Base-by-base conservation (phyloP, 1,140 invertebrate genomes). In the Pseudomyrmex pallidus region DNA sequence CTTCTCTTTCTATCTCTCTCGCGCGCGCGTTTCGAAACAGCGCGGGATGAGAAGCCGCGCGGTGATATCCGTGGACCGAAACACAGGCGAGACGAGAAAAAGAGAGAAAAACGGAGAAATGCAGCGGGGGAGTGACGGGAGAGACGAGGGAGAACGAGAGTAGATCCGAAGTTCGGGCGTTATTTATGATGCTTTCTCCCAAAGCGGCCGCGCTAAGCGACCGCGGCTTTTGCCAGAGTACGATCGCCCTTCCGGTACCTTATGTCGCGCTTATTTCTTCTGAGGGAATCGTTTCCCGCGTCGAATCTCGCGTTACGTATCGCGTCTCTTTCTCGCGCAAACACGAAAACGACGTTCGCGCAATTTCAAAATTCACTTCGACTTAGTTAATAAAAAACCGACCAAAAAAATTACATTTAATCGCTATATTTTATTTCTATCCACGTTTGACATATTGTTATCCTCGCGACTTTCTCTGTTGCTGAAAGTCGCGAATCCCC, bases 101-200 rank as follows among this genome's bases (percentile, higher is more conserved):
- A 87, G 84, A 87, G 74, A 66, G 62, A 78, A 82, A 78, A 61
- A 74, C 35, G 77, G 56, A 52, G 83, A 68, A 54, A 67, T 50
- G 9, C 46, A 35, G 44, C 20, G 15, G 77, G 10, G 66, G 15
- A 62, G 15, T 2, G 62, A 68, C 35, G 25, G 4, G 5, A 35
- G 62, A 8, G 80, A 68, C 35, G 68, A 52, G 59, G 61, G 25
- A 46, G 61, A 74, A 56, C 46, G 59, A 67, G 77, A 85, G 82
- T 70, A 83, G 77, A 88, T 88, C 80, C 90, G 85, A 92, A 93
- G 87, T 91, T 91, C 77, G 89, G 89, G 86, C 82, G 91, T 91
- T 93, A 94, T 93, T 93, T 93, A 94, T 91, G 91, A 91, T 72
- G 89, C 89, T 92, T 91, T 92, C 83, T 88, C 83, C 85, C 57